Evolutionary conservation across 2,797 vertebrate genomes (phyloP).

Genomic region (Ambastaia sidthimunki): DNA sequence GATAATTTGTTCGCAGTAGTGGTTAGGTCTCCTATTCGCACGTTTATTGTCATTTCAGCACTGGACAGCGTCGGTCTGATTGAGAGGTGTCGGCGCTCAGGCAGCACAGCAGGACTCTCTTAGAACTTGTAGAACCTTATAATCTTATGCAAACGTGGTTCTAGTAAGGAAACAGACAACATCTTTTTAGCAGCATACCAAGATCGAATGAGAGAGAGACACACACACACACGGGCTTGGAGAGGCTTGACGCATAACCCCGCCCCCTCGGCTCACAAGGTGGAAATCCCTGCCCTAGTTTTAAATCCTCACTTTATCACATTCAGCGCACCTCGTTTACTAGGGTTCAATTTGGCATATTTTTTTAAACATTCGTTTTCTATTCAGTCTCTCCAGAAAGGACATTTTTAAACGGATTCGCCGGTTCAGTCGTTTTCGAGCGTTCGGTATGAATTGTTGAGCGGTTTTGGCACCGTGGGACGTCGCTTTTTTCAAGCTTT

Average conservation of each 20-base stretch:
- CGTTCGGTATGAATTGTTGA: slow-evolving; percentile 35
- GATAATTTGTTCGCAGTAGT: not conserved
- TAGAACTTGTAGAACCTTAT: slow-evolving; percentile 18
- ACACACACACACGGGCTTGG: slow-evolving; percentile 32
- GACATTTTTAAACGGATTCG: not conserved
- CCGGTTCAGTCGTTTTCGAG: not conserved
- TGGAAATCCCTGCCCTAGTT: slow-evolving; percentile 69
- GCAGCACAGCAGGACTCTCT: slow-evolving; percentile 45
- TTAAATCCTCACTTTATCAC: slow-evolving; percentile 65
- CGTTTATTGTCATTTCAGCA: slow-evolving; percentile 55
- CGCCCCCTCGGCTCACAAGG: slow-evolving; percentile 68
- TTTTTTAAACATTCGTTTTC: not conserved
- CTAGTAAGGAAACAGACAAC: not conserved
- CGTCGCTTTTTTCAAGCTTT: slow-evolving; percentile 35
- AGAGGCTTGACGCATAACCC: slow-evolving; percentile 76
- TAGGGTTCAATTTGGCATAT: not conserved
- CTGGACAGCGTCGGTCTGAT: slow-evolving; percentile 61
- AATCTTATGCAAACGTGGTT: not conserved
- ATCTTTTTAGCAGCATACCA: slow-evolving; percentile 6
- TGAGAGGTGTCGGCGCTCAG: slow-evolving; percentile 71
- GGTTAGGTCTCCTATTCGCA: not conserved
- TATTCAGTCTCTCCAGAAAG: slow-evolving; percentile 15
- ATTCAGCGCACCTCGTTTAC: slow-evolving; percentile 35
- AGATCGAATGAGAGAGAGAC: slow-evolving; percentile 63
- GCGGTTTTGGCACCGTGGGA: slow-evolving; percentile 12